Conservation (phyloP, 2,113 vertebrate genomes). For the Alethe diademata region DNA sequence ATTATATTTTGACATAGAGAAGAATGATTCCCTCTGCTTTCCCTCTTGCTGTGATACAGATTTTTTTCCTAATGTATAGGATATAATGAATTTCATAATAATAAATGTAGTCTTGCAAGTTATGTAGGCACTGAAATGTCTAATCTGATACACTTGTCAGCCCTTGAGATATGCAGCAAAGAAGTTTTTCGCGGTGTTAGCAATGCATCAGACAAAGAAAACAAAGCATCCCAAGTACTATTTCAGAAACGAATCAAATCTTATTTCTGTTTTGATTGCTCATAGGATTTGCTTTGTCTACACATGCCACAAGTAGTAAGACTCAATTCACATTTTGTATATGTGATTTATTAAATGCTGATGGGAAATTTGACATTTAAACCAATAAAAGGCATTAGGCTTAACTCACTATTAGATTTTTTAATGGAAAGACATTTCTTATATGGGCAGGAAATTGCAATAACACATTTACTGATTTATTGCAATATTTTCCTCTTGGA, state of each 20-base stretch:
- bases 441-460: slow-evolving; percentile 39
- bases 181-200: neutral
- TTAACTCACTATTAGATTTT: slow-evolving; percentile 31
- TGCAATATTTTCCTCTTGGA: neutral
- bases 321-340: neutral
- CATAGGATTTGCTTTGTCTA: neutral
- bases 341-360: slow-evolving; percentile 39
- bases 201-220: neutral
- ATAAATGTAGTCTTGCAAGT: neutral
- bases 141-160: neutral
- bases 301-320: neutral
- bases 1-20: neutral
- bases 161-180: neutral
- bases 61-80: neutral
- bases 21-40: neutral
- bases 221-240: neutral
- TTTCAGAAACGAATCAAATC: neutral
- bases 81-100: neutral
- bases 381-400: slow-evolving; percentile 4
- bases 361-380: slow-evolving; percentile 8
- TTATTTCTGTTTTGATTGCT: slow-evolving; percentile 1
- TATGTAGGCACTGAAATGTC: neutral
- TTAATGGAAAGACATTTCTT: slow-evolving; percentile 39
- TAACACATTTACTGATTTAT: slow-evolving; percentile 34
- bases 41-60: neutral